Evolutionary conservation across 2,888 invertebrate genomes (phyloP), one percentile per base, ranked within the genome.

Genomic region (Agriopis marginaria): DNA sequence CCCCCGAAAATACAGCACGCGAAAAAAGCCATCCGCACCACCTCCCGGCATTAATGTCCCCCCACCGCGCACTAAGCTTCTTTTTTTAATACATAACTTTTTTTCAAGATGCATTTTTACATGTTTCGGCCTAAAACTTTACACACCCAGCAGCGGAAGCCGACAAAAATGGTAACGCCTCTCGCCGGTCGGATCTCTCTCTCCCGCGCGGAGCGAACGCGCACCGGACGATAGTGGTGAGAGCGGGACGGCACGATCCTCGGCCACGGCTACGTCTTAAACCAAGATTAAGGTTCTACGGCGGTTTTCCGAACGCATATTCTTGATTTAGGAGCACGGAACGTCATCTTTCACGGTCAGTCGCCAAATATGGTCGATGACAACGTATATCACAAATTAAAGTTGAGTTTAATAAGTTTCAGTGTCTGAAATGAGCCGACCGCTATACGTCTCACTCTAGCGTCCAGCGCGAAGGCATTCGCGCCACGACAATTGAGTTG

Each of bases 71-170:
- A 93, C 93, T 92, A 92, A 92, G 89, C 89, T 92, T 93, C 93
- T 93, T 94, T 94, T 94, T 94, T 94, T 91, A 93, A 94, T 93
- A 93, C 94, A 94, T 94, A 94, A 94, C 94, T 94, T 94, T 94
- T 94, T 94, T 94, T 93, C 93, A 94, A 94, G 93, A 93, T 94
- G 93, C 94, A 94, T 93, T 94, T 94, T 93, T 94, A 94, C 94
- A 93, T 92, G 94, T 94, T 93, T 93, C 92, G 93, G 93, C 93
- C 93, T 93, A 93, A 94, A 93, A 93, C 93, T 94, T 94, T 93
- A 93, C 93, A 93, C 93, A 92, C 93, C 93, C 93, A 92, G 87
- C 83, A 86, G 92, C 75, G 82, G 76, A 86, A 87, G 86, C 84
- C 81, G 91, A 89, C 78, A 84, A 82, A 89, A 86, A 70, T 82